A percentile compares a stretch with the other conserved stretches of the same genome.
These are phyloP conservation scores for Gadopsis marmoratus DNA, from an alignment of 2,797 vertebrate genomes.

Conservation along the genomic window DNA sequence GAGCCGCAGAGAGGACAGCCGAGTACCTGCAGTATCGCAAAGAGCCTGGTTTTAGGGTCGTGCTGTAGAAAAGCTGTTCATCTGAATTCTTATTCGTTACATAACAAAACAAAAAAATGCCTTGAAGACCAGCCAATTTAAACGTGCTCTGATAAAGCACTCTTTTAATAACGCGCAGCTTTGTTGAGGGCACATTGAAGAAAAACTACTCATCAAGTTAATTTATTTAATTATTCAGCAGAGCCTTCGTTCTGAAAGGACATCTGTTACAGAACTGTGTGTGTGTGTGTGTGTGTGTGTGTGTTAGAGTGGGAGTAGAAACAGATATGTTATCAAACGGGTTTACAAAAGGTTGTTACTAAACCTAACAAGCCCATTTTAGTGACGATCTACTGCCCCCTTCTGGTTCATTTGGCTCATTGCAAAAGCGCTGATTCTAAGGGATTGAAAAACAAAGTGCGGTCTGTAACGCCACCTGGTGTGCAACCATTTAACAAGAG, in stretches of 20 bases:
- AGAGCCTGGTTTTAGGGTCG: constrained; percentile 6
- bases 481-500: constrained; percentile 45
- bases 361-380: constrained; percentile 1
- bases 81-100: not conserved
- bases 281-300: constrained; percentile 16
- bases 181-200: constrained; percentile 42
- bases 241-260: constrained; percentile 50
- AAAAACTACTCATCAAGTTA: constrained; percentile 57
- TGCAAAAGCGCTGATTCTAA: constrained; percentile 1
- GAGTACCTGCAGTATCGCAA: constrained; percentile 30
- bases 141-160: constrained; percentile 30
- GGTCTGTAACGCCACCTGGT: constrained; percentile 72
- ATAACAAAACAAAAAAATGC: not conserved
- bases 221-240: constrained; percentile 63
- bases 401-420: constrained; percentile 21
- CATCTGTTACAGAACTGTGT: constrained; percentile 53
- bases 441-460: not conserved
- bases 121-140: constrained; percentile 16
- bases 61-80: not conserved
- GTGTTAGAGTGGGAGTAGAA: constrained; percentile 43
- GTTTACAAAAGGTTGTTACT: constrained; percentile 45
- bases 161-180: constrained; percentile 31
- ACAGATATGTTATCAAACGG: constrained; percentile 54
- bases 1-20: constrained; percentile 24
- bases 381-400: constrained; percentile 75